Evolutionary conservation across 2,113 vertebrate species (phyloP), one percentile per base, ranked within the genome.

Genomic region (Corythornis madagascariensis): DNA sequence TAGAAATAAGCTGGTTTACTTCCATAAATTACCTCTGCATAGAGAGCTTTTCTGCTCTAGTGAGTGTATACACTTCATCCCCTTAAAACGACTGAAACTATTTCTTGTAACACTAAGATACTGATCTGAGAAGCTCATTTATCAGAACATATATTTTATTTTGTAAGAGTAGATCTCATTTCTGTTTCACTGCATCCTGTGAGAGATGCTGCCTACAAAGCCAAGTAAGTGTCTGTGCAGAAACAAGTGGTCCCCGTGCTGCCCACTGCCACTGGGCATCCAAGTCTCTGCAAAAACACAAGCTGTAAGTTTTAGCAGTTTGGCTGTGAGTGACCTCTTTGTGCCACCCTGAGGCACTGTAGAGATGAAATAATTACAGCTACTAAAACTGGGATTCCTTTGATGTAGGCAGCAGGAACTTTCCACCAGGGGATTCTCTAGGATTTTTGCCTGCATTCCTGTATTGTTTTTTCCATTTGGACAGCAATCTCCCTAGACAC

Each of bases 391-490:
- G 69, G 61, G 81, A 88, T 64, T 82, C 31, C 40, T 81, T 24
- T 65, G 31, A 75, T n/a, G 33, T 11, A 86, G 50, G 26, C 50
- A 78, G 65, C 56, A 52, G 29, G 29, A 26, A 81, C 60, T 90
- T 91, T 91, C 60, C 81, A 35, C 16, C 29, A 72, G 21, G 35
- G n/a, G 18, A 56, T 64, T 93, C n/a, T 89, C 79, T 53, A 29
- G 56, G 33, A 53, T 70, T 88, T 86, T 43, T 56, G 38, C 47
- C 43, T 33, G 29, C 24, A 60, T 74, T 24, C 10, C 57, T 70
- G 12, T 1, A 2, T 29, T 38, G 14, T 33, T 53, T 76, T 77
- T 90, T 70, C 56, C n/a, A 29, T 4, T 13, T 19, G 19, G 26
- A n/a, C 26, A 72, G 21, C 31, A 78, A 57, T 71, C 19, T 84